These are phyloP conservation scores for Notolepis coatsorum DNA, from an alignment of 2,797 vertebrate genomes.

Conservation along the genomic window DNA sequence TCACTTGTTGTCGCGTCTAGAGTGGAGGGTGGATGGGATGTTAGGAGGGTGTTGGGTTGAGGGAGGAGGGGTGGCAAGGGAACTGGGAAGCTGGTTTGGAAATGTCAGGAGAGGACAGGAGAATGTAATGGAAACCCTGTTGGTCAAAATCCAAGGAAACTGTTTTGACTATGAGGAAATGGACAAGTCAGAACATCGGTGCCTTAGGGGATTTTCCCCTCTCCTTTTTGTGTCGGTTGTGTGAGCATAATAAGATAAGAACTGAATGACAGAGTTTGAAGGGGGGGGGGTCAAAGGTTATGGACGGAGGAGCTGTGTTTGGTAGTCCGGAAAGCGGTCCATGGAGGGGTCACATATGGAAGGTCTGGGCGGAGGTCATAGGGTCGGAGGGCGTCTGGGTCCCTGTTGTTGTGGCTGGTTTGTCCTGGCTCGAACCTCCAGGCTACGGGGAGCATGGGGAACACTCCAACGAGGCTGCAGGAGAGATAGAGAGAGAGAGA, in stretches of 20 bases:
- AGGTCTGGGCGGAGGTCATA: conserved; percentile 24
- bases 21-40: neutral
- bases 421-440: conserved; percentile 34
- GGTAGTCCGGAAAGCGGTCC: conserved; percentile 31
- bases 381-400: conserved; percentile 18
- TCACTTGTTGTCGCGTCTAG: neutral
- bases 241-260: conserved; percentile 11
- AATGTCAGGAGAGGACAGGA: conserved; percentile 44
- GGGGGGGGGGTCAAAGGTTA: conserved; percentile 1
- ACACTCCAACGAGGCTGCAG: conserved; percentile 84
- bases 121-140: conserved; percentile 47
- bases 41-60: conserved; percentile 11
- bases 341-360: conserved; percentile 9
- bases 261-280: conserved; percentile 20
- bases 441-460: conserved; percentile 71
- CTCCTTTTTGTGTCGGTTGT: conserved; percentile 36
- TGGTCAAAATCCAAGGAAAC: conserved; percentile 52
- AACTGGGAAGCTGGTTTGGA: conserved; percentile 30
- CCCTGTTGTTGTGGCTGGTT: conserved; percentile 15
- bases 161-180: conserved; percentile 40
- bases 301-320: conserved; percentile 19
- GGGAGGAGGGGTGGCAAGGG: conserved; percentile 37
- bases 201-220: neutral
- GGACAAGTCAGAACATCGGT: conserved; percentile 42
- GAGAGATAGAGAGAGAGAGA: conserved; percentile 23